Conservation (phyloP, 2,888 invertebrate genomes). For the Oligia latruncula region DNA sequence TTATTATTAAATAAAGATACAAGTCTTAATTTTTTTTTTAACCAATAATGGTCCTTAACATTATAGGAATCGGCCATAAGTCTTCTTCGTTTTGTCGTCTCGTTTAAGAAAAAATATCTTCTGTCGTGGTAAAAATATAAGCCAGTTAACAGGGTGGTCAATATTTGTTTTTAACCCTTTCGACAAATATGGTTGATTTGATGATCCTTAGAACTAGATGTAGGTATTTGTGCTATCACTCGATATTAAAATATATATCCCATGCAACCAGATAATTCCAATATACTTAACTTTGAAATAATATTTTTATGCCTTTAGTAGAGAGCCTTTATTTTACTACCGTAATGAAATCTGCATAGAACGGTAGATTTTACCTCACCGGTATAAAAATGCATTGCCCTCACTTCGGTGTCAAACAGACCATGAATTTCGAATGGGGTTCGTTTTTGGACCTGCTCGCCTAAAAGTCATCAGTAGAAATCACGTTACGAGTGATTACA, state of each 20-base stretch:
- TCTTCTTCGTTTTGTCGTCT: neutral
- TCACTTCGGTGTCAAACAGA: slow-evolving; percentile 21
- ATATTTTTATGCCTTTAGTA: neutral
- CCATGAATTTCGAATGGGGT: slow-evolving; percentile 20
- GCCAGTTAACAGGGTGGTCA: neutral
- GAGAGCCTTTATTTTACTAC: neutral
- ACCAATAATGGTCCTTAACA: too few species aligned
- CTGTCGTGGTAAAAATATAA: neutral
- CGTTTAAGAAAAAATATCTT: neutral
- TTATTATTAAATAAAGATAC: neutral
- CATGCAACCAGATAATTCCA: neutral
- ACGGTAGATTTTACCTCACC: neutral
- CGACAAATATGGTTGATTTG: neutral
- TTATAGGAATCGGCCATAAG: neutral
- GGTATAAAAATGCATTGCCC: slow-evolving; percentile 13
- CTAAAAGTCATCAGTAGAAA: slow-evolving; percentile 1
- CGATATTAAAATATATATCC: neutral
- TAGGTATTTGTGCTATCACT: neutral
- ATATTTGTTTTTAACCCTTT: neutral
- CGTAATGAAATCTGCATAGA: slow-evolving; percentile 11
- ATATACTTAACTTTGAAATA: neutral
- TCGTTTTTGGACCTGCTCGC: neutral
- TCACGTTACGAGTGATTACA: neutral
- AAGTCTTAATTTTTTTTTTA: too few species aligned
- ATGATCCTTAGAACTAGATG: neutral